Conservation (phyloP, 2,797 vertebrate species). For the Tapera naevia region DNA sequence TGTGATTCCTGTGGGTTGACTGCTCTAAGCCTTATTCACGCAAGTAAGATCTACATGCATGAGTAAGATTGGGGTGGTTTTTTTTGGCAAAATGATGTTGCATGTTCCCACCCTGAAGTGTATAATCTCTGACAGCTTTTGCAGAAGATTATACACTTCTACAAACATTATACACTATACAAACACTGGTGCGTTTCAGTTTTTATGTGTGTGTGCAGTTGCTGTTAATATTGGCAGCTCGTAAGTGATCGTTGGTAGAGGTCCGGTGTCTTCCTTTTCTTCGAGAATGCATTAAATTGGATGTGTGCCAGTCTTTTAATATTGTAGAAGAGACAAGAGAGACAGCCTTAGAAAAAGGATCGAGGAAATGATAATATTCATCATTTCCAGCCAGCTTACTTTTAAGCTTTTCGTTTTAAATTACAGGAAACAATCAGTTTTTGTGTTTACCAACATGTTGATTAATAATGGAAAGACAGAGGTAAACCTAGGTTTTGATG, state of each 20-base stretch:
- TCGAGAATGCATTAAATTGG: neutral
- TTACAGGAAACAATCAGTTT: neutral
- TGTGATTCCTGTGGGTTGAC: neutral
- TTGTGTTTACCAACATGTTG: neutral
- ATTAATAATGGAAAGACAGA: neutral
- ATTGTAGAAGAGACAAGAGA: neutral
- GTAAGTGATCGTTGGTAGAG: neutral
- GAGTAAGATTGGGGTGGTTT: neutral
- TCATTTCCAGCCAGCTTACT: neutral
- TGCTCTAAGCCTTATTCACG: neutral
- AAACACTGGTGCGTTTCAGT: neutral
- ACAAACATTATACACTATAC: too few relatives aligned
- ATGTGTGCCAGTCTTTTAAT: neutral
- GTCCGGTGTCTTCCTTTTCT: neutral
- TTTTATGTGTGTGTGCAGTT: neutral
- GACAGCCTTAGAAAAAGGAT: neutral
- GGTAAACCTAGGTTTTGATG: neutral
- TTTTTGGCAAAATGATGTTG: neutral
- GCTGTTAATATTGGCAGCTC: neutral
- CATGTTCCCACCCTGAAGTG: neutral
- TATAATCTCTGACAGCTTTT: neutral
- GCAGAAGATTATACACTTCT: neutral
- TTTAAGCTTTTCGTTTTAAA: neutral
- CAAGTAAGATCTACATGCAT: neutral
- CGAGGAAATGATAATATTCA: neutral